Conservation (phyloP, 92 coral and sea anemone genomes). For the Palythoa grandis region DNA sequence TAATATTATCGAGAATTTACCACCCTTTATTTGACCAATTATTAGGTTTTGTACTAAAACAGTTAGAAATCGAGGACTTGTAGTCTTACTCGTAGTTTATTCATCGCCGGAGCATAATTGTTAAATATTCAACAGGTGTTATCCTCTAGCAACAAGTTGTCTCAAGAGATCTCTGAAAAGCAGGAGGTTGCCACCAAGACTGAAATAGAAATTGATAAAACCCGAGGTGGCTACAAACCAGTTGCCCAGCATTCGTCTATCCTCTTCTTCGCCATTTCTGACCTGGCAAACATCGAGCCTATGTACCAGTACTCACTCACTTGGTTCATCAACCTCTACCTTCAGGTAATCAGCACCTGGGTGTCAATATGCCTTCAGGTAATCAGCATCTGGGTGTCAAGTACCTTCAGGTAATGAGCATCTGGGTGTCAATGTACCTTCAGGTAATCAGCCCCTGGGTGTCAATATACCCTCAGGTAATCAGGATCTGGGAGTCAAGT, state of each 20-base stretch:
- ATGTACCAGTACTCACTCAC: conserved; percentile 97
- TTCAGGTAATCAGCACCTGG: conserved; percentile 61
- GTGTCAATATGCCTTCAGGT: background rate
- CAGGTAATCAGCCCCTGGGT: background rate
- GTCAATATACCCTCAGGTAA: background rate
- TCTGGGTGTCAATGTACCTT: background rate
- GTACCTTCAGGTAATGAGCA: background rate
- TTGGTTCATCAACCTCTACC: conserved; percentile 91
- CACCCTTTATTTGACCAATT: background rate
- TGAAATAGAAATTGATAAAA: conserved; percentile 91
- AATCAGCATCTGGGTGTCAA: background rate
- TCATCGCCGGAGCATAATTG: background rate
- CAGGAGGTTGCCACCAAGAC: conserved; percentile 93
- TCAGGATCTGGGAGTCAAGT: background rate
- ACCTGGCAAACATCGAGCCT: conserved; percentile 96
- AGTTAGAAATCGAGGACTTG: too few relatives aligned
- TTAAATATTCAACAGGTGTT: conserved; percentile 61
- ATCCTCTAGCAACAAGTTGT: conserved; percentile 89
- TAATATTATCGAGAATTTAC: background rate
- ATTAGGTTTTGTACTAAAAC: too few relatives aligned
- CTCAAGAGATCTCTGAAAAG: conserved; percentile 91
- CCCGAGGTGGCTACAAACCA: conserved; percentile 96
- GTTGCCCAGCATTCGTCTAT: conserved; percentile 96
- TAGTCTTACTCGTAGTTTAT: too few relatives aligned
- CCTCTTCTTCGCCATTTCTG: conserved; percentile 91